phyloP scores from a whole-genome alignment of 2,888 invertebrate genomes.

The Trichogramma evanescens region DNA sequence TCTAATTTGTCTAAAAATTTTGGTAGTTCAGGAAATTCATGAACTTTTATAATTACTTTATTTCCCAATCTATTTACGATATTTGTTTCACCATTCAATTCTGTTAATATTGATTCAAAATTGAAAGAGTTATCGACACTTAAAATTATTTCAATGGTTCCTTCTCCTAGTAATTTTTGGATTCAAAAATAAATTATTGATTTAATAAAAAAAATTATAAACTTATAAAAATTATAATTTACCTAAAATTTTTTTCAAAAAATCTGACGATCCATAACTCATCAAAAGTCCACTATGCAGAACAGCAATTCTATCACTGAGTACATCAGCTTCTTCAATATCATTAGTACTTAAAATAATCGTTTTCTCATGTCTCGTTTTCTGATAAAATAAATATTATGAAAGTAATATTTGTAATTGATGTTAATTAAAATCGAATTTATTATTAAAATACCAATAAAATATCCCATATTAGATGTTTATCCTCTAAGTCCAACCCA shows the following conservation, averaged over 20 bases:
- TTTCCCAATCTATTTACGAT: conserved; percentile 46
- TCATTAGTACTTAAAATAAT: conserved; percentile 86
- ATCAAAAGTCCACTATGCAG: conserved; percentile 65
- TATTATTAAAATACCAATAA: conserved; percentile 49
- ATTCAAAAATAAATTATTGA: background rate
- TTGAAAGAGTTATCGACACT: conserved; percentile 36
- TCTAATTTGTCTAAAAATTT: conserved; percentile 62
- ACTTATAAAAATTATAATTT: conserved; percentile 16
- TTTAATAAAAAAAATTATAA: background rate
- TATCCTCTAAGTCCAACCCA: conserved; percentile 79
- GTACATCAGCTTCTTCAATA: conserved; percentile 88
- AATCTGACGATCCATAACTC: conserved; percentile 73
- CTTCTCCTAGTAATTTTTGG: conserved; percentile 29
- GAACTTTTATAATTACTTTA: conserved; percentile 53
- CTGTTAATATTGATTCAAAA: conserved; percentile 39
- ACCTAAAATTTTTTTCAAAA: conserved; percentile 62
- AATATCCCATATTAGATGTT: conserved; percentile 78
- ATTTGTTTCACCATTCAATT: conserved; percentile 47
- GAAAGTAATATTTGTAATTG: background rate
- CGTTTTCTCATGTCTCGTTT: conserved; percentile 60
- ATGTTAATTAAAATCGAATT: background rate
- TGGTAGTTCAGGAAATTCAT: conserved; percentile 53
- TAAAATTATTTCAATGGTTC: conserved; percentile 39
- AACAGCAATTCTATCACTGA: conserved; percentile 82
- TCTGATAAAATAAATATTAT: conserved; percentile 32